These are phyloP conservation scores for Gastracanthus pulcherrimus DNA, from an alignment of 2,888 invertebrate genomes.

Conservation along the genomic window DNA sequence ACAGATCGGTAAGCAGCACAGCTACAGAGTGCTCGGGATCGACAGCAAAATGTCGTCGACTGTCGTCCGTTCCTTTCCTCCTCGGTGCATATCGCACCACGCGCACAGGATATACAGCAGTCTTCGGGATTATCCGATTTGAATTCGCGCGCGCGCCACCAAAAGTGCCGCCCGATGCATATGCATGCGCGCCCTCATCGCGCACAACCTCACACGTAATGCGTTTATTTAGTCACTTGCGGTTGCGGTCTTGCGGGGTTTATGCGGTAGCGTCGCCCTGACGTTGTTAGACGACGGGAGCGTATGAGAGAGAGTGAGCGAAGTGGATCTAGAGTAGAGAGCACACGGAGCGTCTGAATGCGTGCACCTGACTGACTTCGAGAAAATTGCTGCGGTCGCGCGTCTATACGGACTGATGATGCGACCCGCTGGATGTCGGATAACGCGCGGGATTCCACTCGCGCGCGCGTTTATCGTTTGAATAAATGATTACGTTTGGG, in stretches of 20 bases:
- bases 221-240: constrained; percentile 63
- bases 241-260: constrained; percentile 49
- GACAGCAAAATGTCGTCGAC: neutral
- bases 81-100: neutral
- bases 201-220: constrained; percentile 56
- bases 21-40: no score
- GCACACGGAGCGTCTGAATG: neutral
- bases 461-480: neutral
- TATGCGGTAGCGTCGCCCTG: constrained; percentile 18
- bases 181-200: constrained; percentile 61
- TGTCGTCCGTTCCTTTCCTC: neutral
- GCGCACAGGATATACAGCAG: no score
- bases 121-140: constrained; percentile 58
- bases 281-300: constrained; percentile 6
- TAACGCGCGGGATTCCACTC: neutral
- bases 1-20: no score
- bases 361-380: constrained; percentile 13
- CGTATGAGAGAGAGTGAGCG: no score
- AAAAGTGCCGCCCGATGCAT: constrained; percentile 63
- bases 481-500: neutral
- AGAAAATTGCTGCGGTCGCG: constrained; percentile 23
- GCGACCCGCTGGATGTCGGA: neutral
- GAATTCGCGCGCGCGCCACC: constrained; percentile 60
- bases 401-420: neutral
- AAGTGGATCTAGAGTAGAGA: neutral